Percentiles rank a stretch among this genome's conserved stretches.
Evolutionary conservation across 2,113 vertebrate species (phyloP).

Genomic region (Engraulis encrasicolus): DNA sequence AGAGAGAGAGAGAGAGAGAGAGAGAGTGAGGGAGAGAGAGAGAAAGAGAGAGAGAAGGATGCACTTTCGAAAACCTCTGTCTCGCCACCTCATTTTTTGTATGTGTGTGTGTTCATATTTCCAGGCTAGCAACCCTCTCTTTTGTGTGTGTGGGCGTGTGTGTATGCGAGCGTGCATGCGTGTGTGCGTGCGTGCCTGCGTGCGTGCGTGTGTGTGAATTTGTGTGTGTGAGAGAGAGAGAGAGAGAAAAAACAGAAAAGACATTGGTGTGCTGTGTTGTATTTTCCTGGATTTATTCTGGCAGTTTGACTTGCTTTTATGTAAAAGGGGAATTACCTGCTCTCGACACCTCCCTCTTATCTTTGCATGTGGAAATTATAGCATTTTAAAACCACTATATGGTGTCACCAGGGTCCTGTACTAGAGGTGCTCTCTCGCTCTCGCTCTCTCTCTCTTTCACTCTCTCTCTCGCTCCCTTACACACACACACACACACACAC

Average conservation of each 20-base stretch:
- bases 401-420: conserved; percentile 85
- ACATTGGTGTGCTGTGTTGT: conserved; percentile 15
- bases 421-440: too few species aligned
- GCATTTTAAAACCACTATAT: conserved; percentile 80
- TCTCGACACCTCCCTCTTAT: conserved; percentile 83
- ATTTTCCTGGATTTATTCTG: conserved; percentile 13
- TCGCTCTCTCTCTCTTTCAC: too few species aligned
- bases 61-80: not conserved
- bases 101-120: not conserved
- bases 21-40: not conserved
- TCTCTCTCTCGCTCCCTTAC: too few species aligned
- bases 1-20: not conserved
- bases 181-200: conserved; percentile 13
- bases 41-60: not conserved
- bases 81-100: not conserved
- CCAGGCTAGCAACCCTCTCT: not conserved
- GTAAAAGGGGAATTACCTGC: conserved; percentile 87
- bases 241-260: conserved; percentile 1
- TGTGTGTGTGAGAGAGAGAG: not conserved
- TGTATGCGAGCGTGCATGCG: not conserved
- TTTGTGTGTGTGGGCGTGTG: not conserved
- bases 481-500: too few species aligned
- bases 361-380: conserved; percentile 84
- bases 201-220: not conserved
- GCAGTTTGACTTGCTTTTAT: conserved; percentile 70